Evolutionary conservation across 2,797 vertebrate genomes (phyloP), one percentile per base, ranked within the genome.

Genomic region (Betta splendens): DNA sequence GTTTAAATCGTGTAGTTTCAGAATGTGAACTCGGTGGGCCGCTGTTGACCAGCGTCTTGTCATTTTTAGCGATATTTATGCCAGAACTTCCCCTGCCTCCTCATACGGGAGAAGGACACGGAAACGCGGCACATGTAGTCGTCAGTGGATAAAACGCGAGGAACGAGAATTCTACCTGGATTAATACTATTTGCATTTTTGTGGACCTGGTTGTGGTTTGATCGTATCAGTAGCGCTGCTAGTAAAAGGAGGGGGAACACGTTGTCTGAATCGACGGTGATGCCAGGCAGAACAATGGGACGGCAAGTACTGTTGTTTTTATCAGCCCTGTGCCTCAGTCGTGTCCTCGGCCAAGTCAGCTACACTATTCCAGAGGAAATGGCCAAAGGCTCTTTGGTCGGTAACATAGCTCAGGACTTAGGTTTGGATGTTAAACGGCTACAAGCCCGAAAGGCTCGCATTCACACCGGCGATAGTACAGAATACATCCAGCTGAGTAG

Each of bases 301-400:
- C 35, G 61, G 68, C 80, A 74, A 75, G 71, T 86, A 62, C 49
- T 85, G 70, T 44, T 84, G 51, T 71, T 85, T 17, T 42, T 85
- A 18, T 63, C 33, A 18, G 31, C 72, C 25, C 26, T 88, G 38
- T 64, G 33, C 64, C 33, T 80, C 22, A 17, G 37, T 3, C 47
- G 50, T 2, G 85, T 50, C 26, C 23, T 52, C 40, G 79, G 86
- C 0, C 89, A 92, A 37, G 80, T 91, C 67, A 88, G 83, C 48
- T 92, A 79, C 40, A 87, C 88, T 0, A 59, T 92, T 37, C 88
- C 87, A 0, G 91, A 92, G 52, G 90, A 91, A 80, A 90, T 91
- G 90, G 1, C 49, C 2, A 88, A 72, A 62, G 89, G 88, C 1
- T 91, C 88, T 0, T 29, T 85, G 5, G 70, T 91, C 1, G 88